Evolutionary conservation across 2,888 invertebrate species (phyloP), one percentile per base, ranked within the genome.

Genomic region (Hydraecia micacea): DNA sequence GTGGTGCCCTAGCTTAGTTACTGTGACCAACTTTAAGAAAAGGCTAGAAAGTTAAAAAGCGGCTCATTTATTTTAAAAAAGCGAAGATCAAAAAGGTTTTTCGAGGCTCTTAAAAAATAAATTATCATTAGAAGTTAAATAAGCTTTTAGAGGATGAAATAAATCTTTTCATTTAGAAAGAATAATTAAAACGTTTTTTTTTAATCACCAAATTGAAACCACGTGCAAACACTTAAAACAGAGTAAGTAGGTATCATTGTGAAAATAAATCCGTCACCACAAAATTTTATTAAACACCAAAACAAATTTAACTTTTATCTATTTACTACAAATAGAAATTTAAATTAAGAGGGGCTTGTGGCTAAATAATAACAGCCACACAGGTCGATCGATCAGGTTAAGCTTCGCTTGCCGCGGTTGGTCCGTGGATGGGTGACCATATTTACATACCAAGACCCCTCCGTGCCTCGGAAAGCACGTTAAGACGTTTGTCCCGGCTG

Each of bases 271-370:
- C 42, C 4, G 0, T 36, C 71, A 36, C 11, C 9, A 52, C 28
- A 18, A n/a, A 52, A 46, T 36, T 72, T 11, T 58, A 39, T 58
- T 46, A 49, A 65, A 15, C 5, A 15, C 36, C 8, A 11, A 58
- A 25, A n/a, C 9, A 18, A 63, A 65, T 55, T 21, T 32, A 32
- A 32, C 3, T 32, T 32, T 32, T 32, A 32, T 32, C 15, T 3
- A 18, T 75, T 55, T 18, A 21, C 49, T 46, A 18, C 25, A 63
- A 79, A 66, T 52, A 67, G 39, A 49, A 28, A n/a, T 28, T 32
- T 4, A 36, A 39, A 25, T 36, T 52, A 62, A 18, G 52, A 25
- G 55, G 3, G 55, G 25, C 4, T 55, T 9, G 0, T 52, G 25
- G 52, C 52, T 52, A 52, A 25, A 2, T 21, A 52, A 52, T 0